Evolutionary conservation across 2,797 vertebrate species (phyloP).

Genomic region (Epinephelus malabaricus): DNA sequence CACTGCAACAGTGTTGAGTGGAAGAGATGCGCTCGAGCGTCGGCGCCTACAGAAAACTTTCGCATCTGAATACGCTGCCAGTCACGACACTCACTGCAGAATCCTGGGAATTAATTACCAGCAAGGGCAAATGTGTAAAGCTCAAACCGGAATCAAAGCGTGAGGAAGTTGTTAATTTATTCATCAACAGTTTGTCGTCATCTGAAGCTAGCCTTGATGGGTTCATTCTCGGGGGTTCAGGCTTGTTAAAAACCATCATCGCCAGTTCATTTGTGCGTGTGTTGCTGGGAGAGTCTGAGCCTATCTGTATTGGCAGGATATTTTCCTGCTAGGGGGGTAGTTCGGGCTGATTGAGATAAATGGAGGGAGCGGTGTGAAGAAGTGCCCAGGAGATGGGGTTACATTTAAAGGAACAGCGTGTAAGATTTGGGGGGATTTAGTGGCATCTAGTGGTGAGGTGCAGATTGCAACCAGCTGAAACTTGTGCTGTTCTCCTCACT

Average conservation of each 20-base stretch:
- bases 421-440: too few species aligned
- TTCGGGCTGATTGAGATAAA: constrained; percentile 23
- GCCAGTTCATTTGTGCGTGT: background rate
- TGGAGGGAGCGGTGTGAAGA: constrained; percentile 2
- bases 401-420: background rate
- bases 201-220: constrained; percentile 58
- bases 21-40: constrained; percentile 13
- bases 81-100: constrained; percentile 39
- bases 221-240: constrained; percentile 6
- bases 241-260: constrained; percentile 27
- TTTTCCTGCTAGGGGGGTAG: constrained; percentile 30
- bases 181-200: constrained; percentile 61
- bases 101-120: constrained; percentile 77
- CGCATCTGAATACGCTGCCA: constrained; percentile 28
- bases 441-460: too few species aligned
- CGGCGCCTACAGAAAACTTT: background rate
- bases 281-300: background rate
- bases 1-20: background rate
- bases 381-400: background rate
- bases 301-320: constrained; percentile 8
- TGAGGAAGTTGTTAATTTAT: constrained; percentile 65
- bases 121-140: constrained; percentile 59
- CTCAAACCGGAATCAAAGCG: constrained; percentile 52
- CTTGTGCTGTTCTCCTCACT: too few species aligned
- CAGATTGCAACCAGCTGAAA: too few species aligned